Evolutionary conservation across 2,797 vertebrate genomes (phyloP).

Genomic region (Pangasius mekongensis): DNA sequence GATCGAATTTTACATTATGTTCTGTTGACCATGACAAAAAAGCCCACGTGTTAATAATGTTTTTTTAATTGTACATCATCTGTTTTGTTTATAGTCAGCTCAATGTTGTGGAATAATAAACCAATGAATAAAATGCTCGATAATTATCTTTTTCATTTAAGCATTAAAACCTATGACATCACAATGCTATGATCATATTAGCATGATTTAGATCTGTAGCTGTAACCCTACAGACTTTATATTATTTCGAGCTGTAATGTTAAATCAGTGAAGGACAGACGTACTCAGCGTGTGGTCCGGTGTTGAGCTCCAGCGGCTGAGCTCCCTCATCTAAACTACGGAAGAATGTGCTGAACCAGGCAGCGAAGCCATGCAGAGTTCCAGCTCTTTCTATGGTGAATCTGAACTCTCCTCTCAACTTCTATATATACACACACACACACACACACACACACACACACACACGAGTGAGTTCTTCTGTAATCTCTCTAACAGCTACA

Average conservation of each 20-base stretch:
- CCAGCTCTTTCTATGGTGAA: slow-evolving; percentile 67
- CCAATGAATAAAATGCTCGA: not conserved
- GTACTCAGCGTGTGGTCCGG: slow-evolving; percentile 77
- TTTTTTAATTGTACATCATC: not conserved
- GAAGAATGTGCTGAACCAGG: slow-evolving; percentile 77
- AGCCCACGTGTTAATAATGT: too few species aligned
- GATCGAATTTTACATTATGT: not conserved
- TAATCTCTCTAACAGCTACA: not conserved
- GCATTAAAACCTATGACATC: not conserved
- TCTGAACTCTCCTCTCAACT: slow-evolving; percentile 71
- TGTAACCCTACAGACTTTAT: not conserved
- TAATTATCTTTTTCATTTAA: too few species aligned
- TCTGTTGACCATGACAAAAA: not conserved
- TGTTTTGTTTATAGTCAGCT: not conserved
- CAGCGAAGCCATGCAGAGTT: slow-evolving; percentile 79
- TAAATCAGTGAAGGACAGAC: slow-evolving; percentile 3
- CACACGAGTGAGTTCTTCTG: not conserved
- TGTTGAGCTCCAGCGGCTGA: slow-evolving; percentile 72
- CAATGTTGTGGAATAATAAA: not conserved
- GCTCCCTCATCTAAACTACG: slow-evolving; percentile 72
- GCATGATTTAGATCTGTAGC: not conserved
- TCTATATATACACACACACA: slow-evolving; percentile 64
- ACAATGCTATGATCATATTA: not conserved
- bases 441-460: slow-evolving; percentile 41
- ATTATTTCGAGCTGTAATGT: not conserved